Evolutionary conservation across 2,113 vertebrate genomes (phyloP), one percentile per base, ranked within the genome.

Genomic region (Origma solitaria): DNA sequence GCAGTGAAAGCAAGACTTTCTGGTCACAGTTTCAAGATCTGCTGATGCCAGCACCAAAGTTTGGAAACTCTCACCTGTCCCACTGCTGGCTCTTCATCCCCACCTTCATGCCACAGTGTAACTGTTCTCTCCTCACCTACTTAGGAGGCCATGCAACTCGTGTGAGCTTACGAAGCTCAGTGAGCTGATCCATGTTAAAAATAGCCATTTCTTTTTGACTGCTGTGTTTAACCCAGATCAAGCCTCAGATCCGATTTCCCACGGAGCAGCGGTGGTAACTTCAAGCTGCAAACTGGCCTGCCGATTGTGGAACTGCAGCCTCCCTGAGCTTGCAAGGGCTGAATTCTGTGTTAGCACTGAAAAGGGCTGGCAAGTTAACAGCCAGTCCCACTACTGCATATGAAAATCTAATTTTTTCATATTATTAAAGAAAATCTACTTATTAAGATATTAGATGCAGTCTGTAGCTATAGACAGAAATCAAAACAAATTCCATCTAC

Each of bases 121-220:
- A 18, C 17, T 44, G 2, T 19, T 60, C 35, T 56, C 61, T 71
- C 22, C 35, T 82, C 31, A 64, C 40, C 78, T 42, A 13, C 61
- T 85, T 65, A 86, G 30, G 37, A 92, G 54, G n/a, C 66, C 50
- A 24, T 0, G 28, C 53, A 72, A 82, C n/a, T 76, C 6, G 0
- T 17, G 57, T 1, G 16, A 93, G 70, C 54, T 90, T 77, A 85
- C 2, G 4, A 71, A 88, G 75, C 53, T 86, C 70, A 72, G 14
- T 25, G 44, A 82, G 78, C 44, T 87, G 65, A 94, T 87, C 92
- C 78, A 25, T 11, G 28, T 49, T 82, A 88, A 96, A 96, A 92
- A 88, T 33, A 94, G 68, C 7, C 22, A 23, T 54, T 88, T 69
- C 37, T 77, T 68, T 82, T 21, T 38, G 47, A 75, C 7, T 40